phyloP scores from a whole-genome alignment of 2,888 invertebrate species.

The Xylota sylvarum region DNA sequence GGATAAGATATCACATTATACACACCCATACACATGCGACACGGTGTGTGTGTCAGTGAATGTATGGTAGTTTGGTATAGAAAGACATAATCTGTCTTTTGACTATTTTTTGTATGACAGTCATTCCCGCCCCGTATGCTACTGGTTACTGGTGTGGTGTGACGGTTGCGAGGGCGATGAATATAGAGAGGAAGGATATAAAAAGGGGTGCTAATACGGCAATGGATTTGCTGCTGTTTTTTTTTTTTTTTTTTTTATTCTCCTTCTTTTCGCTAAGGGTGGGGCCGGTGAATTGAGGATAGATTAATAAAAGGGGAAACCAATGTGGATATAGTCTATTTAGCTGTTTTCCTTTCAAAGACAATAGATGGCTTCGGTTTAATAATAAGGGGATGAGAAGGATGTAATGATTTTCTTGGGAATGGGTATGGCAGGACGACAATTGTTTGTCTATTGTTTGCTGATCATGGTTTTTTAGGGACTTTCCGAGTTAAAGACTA shows the following conservation, averaged over 20 bases:
- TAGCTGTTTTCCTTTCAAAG: constrained; percentile 50
- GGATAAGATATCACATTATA: constrained; percentile 45
- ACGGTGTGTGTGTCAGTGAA: too few species aligned
- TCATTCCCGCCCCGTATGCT: constrained; percentile 20
- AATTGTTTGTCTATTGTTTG: constrained; percentile 25
- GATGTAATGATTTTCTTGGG: constrained; percentile 35
- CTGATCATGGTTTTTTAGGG: constrained; percentile 38
- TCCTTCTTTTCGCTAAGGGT: constrained; percentile 13
- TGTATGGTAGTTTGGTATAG: constrained; percentile 28
- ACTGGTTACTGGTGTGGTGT: constrained; percentile 2
- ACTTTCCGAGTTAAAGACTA: constrained; percentile 9
- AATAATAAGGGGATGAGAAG: constrained; percentile 29
- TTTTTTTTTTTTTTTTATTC: not conserved
- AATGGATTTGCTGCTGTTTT: constrained; percentile 50
- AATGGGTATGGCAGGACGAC: constrained; percentile 14
- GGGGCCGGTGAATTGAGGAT: constrained; percentile 29
- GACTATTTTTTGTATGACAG: constrained; percentile 41
- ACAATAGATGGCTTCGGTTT: constrained; percentile 54
- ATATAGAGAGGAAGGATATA: constrained; percentile 53
- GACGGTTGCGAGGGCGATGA: constrained; percentile 15
- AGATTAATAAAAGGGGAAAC: constrained; percentile 42
- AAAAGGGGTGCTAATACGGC: constrained; percentile 73
- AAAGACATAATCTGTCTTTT: constrained; percentile 67
- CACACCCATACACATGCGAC: constrained; percentile 8
- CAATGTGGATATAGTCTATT: constrained; percentile 57